Evolutionary conservation across 2,888 invertebrate species (phyloP).

Genomic region (Merodon equestris): DNA sequence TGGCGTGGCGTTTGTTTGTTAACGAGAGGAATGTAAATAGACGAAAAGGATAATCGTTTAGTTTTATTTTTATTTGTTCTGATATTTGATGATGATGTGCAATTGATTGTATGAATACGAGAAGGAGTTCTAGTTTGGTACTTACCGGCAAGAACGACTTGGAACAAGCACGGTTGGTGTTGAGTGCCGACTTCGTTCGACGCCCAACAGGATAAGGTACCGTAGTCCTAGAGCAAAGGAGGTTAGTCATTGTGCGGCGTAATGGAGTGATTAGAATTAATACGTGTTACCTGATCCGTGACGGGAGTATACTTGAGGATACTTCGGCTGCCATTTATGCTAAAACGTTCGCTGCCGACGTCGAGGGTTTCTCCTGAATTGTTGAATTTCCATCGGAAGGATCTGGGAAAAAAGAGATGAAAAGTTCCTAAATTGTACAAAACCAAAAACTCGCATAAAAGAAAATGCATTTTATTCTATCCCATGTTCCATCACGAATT

Average conservation of each 20-base stretch:
- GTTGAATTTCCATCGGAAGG: constrained; percentile 96
- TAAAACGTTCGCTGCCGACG: constrained; percentile 88
- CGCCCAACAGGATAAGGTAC: constrained; percentile 92
- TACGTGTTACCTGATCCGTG: constrained; percentile 80
- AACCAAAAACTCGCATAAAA: too few species aligned
- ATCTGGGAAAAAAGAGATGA: constrained; percentile 78
- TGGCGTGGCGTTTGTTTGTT: constrained; percentile 47
- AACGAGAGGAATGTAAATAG: constrained; percentile 7
- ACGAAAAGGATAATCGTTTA: constrained; percentile 40
- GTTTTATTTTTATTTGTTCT: not conserved
- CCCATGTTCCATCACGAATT: too few species aligned
- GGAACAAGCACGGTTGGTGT: constrained; percentile 90
- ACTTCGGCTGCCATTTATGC: constrained; percentile 88
- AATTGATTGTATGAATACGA: too few species aligned
- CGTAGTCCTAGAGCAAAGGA: constrained; percentile 84
- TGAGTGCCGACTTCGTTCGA: constrained; percentile 91
- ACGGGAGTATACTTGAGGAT: constrained; percentile 84
- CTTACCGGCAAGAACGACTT: constrained; percentile 93
- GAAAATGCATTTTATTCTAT: too few species aligned
- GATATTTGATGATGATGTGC: constrained; percentile 12
- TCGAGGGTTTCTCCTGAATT: constrained; percentile 94
- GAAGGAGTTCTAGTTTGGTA: too few species aligned
- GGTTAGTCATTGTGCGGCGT: not conserved
- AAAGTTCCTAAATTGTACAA: not conserved
- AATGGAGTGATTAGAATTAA: not conserved